These are phyloP conservation scores for Eublepharis macularius DNA, from an alignment of 2,113 vertebrate species.

Conservation along the genomic window DNA sequence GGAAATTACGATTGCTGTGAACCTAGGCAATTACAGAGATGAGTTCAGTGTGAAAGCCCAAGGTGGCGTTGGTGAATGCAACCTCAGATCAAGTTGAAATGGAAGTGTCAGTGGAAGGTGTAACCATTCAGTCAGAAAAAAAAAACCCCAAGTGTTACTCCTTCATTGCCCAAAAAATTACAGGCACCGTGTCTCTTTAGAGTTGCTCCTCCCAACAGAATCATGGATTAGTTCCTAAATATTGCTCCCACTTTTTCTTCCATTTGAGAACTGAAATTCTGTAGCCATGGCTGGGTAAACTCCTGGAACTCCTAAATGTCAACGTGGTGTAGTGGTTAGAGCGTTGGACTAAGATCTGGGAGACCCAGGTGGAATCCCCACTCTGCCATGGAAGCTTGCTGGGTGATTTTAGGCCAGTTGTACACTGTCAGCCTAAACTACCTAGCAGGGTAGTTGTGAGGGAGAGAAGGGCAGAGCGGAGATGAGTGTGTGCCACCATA, in stretches of 20 bases:
- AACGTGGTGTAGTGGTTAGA: too few relatives aligned
- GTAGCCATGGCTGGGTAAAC: too few relatives aligned
- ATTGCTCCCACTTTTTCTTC: neutral
- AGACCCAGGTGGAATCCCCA: too few relatives aligned
- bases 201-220: neutral
- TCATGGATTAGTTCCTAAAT: neutral
- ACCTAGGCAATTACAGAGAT: neutral
- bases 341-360: too few relatives aligned
- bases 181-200: neutral
- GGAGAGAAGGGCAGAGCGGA: too few relatives aligned
- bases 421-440: too few relatives aligned
- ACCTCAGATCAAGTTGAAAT: too few relatives aligned
- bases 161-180: neutral
- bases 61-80: neutral
- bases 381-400: too few relatives aligned
- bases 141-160: neutral
- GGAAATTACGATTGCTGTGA: neutral
- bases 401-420: too few relatives aligned
- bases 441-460: too few relatives aligned
- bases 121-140: neutral
- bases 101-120: neutral
- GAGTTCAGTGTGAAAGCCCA: neutral
- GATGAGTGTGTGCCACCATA: too few relatives aligned
- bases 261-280: neutral
- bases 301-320: too few relatives aligned